Percentiles rank a stretch among this genome's conserved stretches.
Evolutionary conservation across 2,888 invertebrate genomes (phyloP).

Genomic region (Athrips mouffetella): DNA sequence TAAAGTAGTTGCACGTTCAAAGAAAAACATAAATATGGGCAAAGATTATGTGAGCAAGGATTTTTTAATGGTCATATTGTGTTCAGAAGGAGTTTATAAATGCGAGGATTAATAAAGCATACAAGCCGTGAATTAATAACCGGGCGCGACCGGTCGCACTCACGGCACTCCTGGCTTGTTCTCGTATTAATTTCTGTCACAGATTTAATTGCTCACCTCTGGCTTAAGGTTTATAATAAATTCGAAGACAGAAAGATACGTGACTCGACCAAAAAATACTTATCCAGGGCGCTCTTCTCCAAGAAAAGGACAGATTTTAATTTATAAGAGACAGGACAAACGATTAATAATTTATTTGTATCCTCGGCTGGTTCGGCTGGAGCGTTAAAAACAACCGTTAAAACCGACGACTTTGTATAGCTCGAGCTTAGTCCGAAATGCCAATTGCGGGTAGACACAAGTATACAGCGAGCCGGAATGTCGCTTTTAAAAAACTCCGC

Average conservation of each 20-base stretch:
- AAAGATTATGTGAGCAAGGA: neutral
- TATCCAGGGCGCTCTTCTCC: slow-evolving; percentile 51
- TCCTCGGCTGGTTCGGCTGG: slow-evolving; percentile 69
- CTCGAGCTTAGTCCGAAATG: slow-evolving; percentile 76
- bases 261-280: slow-evolving; percentile 67
- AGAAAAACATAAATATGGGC: neutral
- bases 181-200: slow-evolving; percentile 75
- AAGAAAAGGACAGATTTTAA: slow-evolving; percentile 75
- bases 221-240: slow-evolving; percentile 75
- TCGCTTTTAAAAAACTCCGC: slow-evolving; percentile 75
- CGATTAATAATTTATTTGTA: slow-evolving; percentile 79
- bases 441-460: slow-evolving; percentile 78
- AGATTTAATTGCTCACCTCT: slow-evolving; percentile 75
- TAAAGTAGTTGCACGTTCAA: too few relatives aligned
- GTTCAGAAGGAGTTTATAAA: slow-evolving; percentile 37
- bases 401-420: slow-evolving; percentile 75
- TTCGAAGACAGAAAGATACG: slow-evolving; percentile 70
- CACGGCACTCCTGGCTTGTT: slow-evolving; percentile 42
- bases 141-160: slow-evolving; percentile 41
- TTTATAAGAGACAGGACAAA: slow-evolving; percentile 79
- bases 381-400: slow-evolving; percentile 79
- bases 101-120: slow-evolving; percentile 59
- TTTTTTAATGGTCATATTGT: slow-evolving; percentile 10
- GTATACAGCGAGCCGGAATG: slow-evolving; percentile 77
- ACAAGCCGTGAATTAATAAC: slow-evolving; percentile 58